Evolutionary conservation across 1,140 invertebrate species (phyloP).

Genomic region (Stegodyphus mimosarum): DNA sequence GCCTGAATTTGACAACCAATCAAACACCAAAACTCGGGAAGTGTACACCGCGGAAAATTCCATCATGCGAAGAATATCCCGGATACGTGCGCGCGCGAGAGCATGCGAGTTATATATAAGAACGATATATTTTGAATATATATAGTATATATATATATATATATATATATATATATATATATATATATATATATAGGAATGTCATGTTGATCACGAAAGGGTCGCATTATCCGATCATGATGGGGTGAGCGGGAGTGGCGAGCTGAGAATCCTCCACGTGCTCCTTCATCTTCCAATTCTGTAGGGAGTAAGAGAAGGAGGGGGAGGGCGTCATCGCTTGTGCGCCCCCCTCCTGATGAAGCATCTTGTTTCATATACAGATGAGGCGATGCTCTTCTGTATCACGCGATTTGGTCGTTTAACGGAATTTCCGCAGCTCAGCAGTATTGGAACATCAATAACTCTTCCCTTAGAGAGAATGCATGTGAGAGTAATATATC

Average conservation of each 20-base stretch:
- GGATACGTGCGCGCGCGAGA: background rate
- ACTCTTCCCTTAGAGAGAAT: constrained; percentile 17
- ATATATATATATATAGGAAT: constrained; percentile 7
- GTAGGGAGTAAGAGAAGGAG: background rate
- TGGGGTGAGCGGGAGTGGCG: background rate
- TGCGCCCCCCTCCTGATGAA: constrained; percentile 18
- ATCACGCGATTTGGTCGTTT: constrained; percentile 57
- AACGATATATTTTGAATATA: too few relatives aligned
- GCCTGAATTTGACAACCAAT: constrained; percentile 57
- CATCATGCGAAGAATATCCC: constrained; percentile 16
- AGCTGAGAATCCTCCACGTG: constrained; percentile 50
- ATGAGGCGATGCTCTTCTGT: background rate
- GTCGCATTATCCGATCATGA: constrained; percentile 43
- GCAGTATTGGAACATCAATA: constrained; percentile 42
- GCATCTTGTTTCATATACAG: constrained; percentile 17
- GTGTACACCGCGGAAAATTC: constrained; percentile 44
- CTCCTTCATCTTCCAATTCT: constrained; percentile 20
- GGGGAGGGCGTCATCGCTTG: constrained; percentile 23
- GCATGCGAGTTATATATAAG: background rate
- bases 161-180: too few relatives aligned
- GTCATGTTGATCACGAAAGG: constrained; percentile 44
- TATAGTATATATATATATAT: background rate
- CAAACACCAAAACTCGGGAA: constrained; percentile 54
- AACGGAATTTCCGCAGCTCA: constrained; percentile 47
- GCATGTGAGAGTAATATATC: constrained; percentile 12